Evolutionary conservation across 2,888 invertebrate species (phyloP), one percentile per base, ranked within the genome.

Genomic region (Timema cristinae): DNA sequence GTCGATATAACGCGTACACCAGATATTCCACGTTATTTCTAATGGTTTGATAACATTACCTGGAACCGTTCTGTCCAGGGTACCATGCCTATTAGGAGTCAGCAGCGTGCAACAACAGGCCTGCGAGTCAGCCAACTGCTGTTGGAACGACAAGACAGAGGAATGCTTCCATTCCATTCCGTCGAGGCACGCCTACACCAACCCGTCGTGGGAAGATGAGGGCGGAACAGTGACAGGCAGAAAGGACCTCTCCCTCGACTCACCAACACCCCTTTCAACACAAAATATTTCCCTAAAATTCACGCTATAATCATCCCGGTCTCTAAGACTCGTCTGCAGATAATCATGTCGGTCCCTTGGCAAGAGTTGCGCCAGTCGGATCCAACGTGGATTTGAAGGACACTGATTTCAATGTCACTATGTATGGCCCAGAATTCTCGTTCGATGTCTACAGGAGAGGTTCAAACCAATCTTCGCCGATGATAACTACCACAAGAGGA

Each of bases 401-500:
- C 6, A 67, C 74, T 6, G 51, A 48, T 8, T 70, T 75, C 63
- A 66, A 54, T 47, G 73, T 69, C 9, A 32, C 48, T n/a, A 48
- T 73, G 16, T 52, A 50, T 11, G 67, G 66, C 5, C 68, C 66
- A 5, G 72, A 66, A 13, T 75, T 71, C 69, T 70, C 69, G 5
- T 11, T 72, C 16, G 68, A 70, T 11, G 50, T 74, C 11, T 66
- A 49, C 32, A 68, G 74, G 7, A 51, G 67, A 71, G 70, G 74
- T 61, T 66, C 52, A 51, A 71, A 70, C 13, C 67, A 71, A 0
- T 52, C 50, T 83, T 82, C 84, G 11, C 82, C 84, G 11, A 80
- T 89, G 71, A 83, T 89, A 32, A 85, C 84, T 50, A 88, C 88
- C 0, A 79, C 84, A 0, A 81, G 83, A 74, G 88, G 88, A 0